Conservation (phyloP, 2,888 invertebrate species). For the Caenorhabditis sinica region DNA sequence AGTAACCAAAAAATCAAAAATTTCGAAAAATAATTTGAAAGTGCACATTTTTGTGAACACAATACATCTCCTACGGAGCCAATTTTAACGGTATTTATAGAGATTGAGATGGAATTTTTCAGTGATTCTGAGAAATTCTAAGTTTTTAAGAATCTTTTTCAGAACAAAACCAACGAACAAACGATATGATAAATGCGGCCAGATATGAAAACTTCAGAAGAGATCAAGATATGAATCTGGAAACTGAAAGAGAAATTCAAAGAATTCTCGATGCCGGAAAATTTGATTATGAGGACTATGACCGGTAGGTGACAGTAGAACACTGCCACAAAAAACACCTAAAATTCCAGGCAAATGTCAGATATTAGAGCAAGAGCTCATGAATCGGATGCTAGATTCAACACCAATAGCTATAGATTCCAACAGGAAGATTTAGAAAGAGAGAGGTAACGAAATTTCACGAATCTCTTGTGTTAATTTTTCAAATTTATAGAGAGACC, state of each 20-base stretch:
- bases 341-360: neutral
- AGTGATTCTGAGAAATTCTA: too few relatives aligned
- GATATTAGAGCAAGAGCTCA: neutral
- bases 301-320: neutral
- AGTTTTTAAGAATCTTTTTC: too few relatives aligned
- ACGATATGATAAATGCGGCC: neutral
- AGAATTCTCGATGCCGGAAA: neutral
- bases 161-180: neutral
- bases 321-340: neutral
- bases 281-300: neutral
- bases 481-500: conserved; percentile 6
- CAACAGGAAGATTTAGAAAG: neutral
- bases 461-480: neutral
- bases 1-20: too few relatives aligned
- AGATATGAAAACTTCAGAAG: neutral
- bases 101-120: too few relatives aligned
- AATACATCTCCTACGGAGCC: too few relatives aligned
- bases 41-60: too few relatives aligned
- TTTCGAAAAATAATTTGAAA: too few relatives aligned
- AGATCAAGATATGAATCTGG: neutral
- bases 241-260: conserved; percentile 1
- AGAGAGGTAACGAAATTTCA: neutral
- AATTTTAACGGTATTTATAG: too few relatives aligned
- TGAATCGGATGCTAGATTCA: neutral
- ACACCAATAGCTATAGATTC: neutral